phyloP scores from a whole-genome alignment of 2,113 vertebrate genomes.

The Tamias sibiricus region DNA sequence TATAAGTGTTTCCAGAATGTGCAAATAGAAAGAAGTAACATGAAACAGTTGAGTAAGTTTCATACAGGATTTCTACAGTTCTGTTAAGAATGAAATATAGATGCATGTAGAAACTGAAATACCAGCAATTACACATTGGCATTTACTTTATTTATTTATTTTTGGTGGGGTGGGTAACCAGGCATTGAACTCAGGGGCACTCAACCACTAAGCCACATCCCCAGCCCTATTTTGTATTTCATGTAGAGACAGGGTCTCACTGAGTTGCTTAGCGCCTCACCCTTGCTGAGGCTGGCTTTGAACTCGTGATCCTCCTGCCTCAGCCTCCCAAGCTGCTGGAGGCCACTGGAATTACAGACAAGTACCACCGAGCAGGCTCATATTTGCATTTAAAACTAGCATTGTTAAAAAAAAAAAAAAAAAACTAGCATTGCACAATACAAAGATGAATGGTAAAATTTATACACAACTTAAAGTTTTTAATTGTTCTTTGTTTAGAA shows the following conservation, averaged over 20 bases:
- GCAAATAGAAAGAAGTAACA: not conserved
- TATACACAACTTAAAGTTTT: not conserved
- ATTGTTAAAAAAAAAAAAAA: not conserved
- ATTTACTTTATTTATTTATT: not conserved
- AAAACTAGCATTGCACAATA: not conserved
- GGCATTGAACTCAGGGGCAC: too few relatives aligned
- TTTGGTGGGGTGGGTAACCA: too few relatives aligned
- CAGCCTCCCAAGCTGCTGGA: too few relatives aligned
- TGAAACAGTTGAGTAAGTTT: not conserved
- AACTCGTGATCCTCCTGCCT: too few relatives aligned
- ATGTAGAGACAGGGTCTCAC: too few relatives aligned
- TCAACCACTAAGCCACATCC: too few relatives aligned
- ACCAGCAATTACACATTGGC: not conserved
- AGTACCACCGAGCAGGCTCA: not conserved
- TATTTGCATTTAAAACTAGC: not conserved
- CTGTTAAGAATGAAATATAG: constrained; percentile 2
- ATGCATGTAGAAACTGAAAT: not conserved
- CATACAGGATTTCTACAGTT: not conserved
- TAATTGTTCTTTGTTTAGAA: constrained; percentile 4
- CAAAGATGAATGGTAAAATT: constrained; percentile 40
- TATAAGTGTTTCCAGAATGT: not conserved
- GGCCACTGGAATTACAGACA: too few relatives aligned
- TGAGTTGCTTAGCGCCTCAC: too few relatives aligned
- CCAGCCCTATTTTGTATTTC: too few relatives aligned
- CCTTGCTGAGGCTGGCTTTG: too few relatives aligned